Evolutionary conservation across 23 tunicate species (phyloP), one percentile per base, ranked within the genome.

Genomic region (Trididemnum miniatum): DNA sequence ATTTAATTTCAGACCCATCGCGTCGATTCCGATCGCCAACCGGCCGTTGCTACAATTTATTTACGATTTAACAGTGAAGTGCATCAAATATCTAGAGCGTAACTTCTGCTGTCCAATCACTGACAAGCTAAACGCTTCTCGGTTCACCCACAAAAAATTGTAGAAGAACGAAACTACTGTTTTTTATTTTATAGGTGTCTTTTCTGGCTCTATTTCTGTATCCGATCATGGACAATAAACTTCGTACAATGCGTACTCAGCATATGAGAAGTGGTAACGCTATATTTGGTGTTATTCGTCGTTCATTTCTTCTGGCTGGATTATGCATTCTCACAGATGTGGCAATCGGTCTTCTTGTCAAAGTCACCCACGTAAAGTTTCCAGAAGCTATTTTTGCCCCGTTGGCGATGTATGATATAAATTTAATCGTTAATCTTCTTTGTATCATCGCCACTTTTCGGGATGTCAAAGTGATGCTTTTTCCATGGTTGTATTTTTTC

Each of bases 171-270:
- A 44, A 44, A 7, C 54, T 7, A 44, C 9, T 44, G 15, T 15
- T 44, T 44, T 44, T 39, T 37, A 18, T 40, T 28, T 91, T 82
- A 2, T 77, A 91, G 97, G 34, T 73, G 35, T 86, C 84, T 1
- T 91, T 91, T 40, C 82, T 91, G 35, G 97, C 87, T 22, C 60
- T 91, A 15, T 91, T 85, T 50, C 87, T 91, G 32, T 91, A 91
- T 76, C 97, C 97, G 36, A 91, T 91, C 75, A 91, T 91, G 97
- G 97, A 91, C 76, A 85, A 81, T 81, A 91, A 91, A 54, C 87
- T 91, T 23, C 80, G 97, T 34, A 82, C 97, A 31, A 84, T 85
- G 49, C 26, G 97, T 54, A 74, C 81, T 31, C 80, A 35, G 0
- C 89, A 91, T 82, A 65, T 81, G 82, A 49, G 80, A 65, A 71